A percentile compares a stretch with the other conserved stretches of the same genome.
Evolutionary conservation across 1,140 invertebrate species (phyloP).

Genomic region (Asobara japonica): DNA sequence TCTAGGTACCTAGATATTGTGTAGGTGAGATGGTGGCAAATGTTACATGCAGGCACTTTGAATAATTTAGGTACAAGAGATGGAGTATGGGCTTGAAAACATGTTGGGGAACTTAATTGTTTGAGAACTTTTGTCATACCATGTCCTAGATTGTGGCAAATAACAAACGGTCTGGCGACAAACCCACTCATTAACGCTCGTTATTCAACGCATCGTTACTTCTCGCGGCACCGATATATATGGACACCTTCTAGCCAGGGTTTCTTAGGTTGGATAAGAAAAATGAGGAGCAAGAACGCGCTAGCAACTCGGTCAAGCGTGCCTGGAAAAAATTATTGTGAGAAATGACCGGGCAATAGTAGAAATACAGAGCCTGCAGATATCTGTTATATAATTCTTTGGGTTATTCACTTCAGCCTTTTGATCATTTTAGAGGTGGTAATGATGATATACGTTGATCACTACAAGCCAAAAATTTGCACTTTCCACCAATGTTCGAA

Average conservation of each 20-base stretch:
- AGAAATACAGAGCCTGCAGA: neutral
- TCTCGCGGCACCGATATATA: conserved; percentile 30
- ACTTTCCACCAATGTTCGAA: no score
- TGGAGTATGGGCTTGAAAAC: conserved; percentile 36
- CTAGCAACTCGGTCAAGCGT: neutral
- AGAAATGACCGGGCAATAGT: neutral
- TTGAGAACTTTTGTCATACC: conserved; percentile 6
- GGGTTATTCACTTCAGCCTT: neutral
- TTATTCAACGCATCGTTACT: conserved; percentile 60
- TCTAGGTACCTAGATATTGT: neutral
- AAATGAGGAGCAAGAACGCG: conserved; percentile 7
- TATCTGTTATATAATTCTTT: neutral
- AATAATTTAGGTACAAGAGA: conserved; percentile 46
- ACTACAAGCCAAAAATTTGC: no score
- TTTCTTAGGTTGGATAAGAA: neutral
- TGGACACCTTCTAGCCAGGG: neutral
- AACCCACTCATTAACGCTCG: conserved; percentile 58
- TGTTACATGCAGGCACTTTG: conserved; percentile 31
- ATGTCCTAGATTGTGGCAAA: conserved; percentile 33
- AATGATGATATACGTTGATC: no score
- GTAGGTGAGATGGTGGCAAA: neutral
- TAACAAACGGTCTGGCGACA: conserved; percentile 53
- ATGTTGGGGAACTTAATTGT: neutral
- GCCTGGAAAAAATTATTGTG: neutral
- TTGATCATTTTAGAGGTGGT: no score